These are phyloP conservation scores for Ctenodactylus gundi DNA, from an alignment of 2,113 vertebrate genomes.

Conservation along the genomic window DNA sequence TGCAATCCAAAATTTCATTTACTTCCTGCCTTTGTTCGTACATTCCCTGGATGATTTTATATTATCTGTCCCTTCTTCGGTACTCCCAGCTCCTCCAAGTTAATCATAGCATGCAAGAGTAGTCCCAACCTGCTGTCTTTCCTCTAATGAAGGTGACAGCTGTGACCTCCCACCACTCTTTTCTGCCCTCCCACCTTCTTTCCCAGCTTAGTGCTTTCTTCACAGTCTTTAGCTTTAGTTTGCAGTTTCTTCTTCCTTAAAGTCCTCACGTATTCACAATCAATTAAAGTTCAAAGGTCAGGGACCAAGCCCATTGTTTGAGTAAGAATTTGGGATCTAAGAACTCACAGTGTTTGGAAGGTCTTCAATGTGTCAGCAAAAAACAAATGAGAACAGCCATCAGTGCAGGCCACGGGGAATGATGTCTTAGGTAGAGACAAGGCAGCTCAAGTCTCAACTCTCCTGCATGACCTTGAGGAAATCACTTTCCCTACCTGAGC, in stretches of 20 bases:
- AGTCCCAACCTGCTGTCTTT: neutral
- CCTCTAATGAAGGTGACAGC: neutral
- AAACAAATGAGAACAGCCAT: constrained; percentile 23
- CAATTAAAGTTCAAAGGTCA: constrained; percentile 5
- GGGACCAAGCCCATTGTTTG: neutral
- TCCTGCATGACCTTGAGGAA: constrained; percentile 45
- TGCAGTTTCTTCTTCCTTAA: neutral
- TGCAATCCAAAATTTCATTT: constrained; percentile 42
- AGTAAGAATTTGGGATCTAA: neutral
- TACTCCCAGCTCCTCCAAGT: neutral
- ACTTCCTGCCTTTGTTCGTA: constrained; percentile 2
- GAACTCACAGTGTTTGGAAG: neutral
- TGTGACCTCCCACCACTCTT: neutral
- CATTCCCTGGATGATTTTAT: neutral
- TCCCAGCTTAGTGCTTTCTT: constrained; percentile 15
- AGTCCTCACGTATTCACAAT: constrained; percentile 19
- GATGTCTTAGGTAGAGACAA: constrained; percentile 10
- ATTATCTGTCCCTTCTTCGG: neutral
- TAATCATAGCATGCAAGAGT: neutral
- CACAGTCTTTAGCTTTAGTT: neutral
- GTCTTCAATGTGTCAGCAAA: neutral
- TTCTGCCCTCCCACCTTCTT: neutral
- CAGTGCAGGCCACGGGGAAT: neutral
- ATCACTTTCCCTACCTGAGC: neutral
- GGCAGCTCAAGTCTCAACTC: neutral